A percentile compares a stretch with the other conserved stretches of the same genome.
Conservation (phyloP, 1,140 invertebrate species). For the Delia radicum region DNA sequence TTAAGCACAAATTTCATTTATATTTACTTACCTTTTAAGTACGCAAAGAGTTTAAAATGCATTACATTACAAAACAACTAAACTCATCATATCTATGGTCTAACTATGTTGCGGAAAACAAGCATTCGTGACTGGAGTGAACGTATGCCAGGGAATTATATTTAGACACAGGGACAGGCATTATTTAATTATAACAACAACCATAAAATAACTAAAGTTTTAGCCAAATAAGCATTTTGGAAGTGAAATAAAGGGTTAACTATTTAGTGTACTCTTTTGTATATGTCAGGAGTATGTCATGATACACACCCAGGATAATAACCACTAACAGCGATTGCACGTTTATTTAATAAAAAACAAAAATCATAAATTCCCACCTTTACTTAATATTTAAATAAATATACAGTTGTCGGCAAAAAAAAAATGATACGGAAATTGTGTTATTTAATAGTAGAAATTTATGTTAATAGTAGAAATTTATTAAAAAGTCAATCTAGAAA, state of each 20-base stretch:
- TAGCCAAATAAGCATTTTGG: conserved; percentile 12
- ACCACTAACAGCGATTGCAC: not conserved
- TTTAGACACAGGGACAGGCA: not conserved
- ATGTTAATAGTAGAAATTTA: no score
- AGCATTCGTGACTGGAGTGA: not conserved
- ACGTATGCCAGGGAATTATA: not conserved
- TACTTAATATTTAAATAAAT: not conserved
- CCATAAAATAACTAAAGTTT: not conserved
- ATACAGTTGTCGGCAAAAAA: not conserved
- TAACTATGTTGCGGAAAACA: not conserved
- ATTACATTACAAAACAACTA: not conserved
- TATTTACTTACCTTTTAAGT: not conserved
- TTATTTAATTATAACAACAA: conserved; percentile 16
- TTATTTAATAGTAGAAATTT: no score
- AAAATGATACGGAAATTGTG: not conserved
- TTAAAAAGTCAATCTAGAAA: no score
- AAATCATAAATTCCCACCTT: conserved; percentile 16
- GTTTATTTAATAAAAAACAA: conserved; percentile 3
- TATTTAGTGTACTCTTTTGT: not conserved
- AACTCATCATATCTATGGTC: not conserved
- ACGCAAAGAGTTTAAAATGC: not conserved
- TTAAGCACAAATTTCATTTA: not conserved
- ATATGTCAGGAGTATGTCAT: not conserved
- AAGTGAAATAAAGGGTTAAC: conserved; percentile 6
- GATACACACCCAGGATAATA: not conserved